Evolutionary conservation across 1,140 invertebrate species (phyloP).

Genomic region (Micrasema longulum): DNA sequence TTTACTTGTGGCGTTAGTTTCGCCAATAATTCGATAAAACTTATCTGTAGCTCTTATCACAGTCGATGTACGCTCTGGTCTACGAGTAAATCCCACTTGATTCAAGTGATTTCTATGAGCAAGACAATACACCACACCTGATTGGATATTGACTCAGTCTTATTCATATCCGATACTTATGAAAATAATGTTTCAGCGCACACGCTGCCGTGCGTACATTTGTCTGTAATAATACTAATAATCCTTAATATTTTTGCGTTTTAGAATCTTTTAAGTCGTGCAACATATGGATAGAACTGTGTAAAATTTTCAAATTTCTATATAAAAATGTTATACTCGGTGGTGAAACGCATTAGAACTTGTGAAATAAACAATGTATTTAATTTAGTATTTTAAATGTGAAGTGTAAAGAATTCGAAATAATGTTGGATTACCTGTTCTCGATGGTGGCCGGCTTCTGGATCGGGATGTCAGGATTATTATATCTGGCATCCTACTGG

Average conservation of each 20-base stretch:
- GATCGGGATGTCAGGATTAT: constrained; percentile 68
- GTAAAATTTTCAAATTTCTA: too few relatives aligned
- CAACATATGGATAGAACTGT: too few relatives aligned
- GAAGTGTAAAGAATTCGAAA: constrained; percentile 25
- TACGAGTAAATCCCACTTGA: constrained; percentile 6
- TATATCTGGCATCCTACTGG: constrained; percentile 69
- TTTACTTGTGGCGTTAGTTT: constrained; percentile 7
- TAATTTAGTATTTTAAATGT: constrained; percentile 12
- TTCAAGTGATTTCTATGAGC: constrained; percentile 16
- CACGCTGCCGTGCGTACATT: not conserved
- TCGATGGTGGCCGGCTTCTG: constrained; percentile 67
- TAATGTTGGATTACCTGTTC: constrained; percentile 64
- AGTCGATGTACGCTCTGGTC: not conserved
- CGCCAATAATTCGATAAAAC: constrained; percentile 22
- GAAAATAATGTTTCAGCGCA: not conserved
- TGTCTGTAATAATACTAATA: constrained; percentile 2
- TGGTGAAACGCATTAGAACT: not conserved
- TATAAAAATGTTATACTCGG: not conserved
- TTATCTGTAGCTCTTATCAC: constrained; percentile 28
- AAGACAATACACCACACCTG: constrained; percentile 28
- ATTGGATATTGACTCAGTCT: constrained; percentile 21
- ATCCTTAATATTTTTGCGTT: not conserved
- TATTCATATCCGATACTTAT: constrained; percentile 3
- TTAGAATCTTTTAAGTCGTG: too few relatives aligned
- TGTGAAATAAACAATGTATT: constrained; percentile 17